phyloP scores from a whole-genome alignment of 1,140 invertebrate species.

The Phocides pigmalion region DNA sequence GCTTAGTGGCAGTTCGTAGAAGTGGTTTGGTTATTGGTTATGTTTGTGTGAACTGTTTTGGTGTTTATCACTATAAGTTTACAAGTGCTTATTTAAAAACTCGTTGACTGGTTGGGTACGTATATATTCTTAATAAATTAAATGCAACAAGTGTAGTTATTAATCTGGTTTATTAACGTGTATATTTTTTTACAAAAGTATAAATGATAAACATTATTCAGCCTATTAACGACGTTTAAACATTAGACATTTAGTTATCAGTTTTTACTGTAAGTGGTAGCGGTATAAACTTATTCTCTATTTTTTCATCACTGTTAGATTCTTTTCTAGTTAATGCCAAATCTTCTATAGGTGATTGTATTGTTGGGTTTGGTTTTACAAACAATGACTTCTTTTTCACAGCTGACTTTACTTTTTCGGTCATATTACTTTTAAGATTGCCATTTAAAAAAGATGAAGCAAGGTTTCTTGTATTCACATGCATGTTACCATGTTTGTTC shows the following conservation, averaged over 20 bases:
- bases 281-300: conserved; percentile 50
- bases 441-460: neutral
- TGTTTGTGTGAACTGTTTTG: conserved; percentile 35
- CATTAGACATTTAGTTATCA: neutral
- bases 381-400: conserved; percentile 29
- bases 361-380: conserved; percentile 22
- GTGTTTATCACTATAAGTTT: conserved; percentile 23
- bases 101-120: neutral
- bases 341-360: conserved; percentile 24
- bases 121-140: neutral
- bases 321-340: neutral
- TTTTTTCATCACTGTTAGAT: conserved; percentile 17
- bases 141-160: neutral
- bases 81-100: conserved; percentile 15
- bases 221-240: neutral
- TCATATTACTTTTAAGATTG: conserved; percentile 25
- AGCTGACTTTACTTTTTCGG: conserved; percentile 24
- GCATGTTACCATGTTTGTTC: neutral
- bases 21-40: conserved; percentile 33
- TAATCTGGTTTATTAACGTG: neutral
- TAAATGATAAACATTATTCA: neutral
- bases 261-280: conserved; percentile 52
- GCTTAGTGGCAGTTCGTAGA: conserved; percentile 23
- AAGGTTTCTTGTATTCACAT: conserved; percentile 5
- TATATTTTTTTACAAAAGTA: neutral